These are phyloP conservation scores for Oscheius sp. DNA, from an alignment of 2,888 invertebrate species.

Conservation along the genomic window DNA sequence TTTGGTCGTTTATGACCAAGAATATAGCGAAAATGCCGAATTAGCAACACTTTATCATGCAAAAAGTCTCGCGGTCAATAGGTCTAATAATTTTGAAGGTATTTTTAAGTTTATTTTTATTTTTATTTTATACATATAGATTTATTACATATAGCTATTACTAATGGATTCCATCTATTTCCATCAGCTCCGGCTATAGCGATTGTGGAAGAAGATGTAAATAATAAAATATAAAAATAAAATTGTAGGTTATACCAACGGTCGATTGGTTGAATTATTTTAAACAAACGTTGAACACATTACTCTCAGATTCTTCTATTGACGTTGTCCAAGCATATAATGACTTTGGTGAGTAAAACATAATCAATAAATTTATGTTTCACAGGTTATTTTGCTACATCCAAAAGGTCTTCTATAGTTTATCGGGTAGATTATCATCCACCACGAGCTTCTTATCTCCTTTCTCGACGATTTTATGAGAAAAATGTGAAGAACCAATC, in stretches of 20 bases:
- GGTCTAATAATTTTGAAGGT: conserved; percentile 56
- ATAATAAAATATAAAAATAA: background rate
- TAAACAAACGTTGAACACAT: conserved; percentile 36
- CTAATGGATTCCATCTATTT: conserved; percentile 47
- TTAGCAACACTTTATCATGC: conserved; percentile 72
- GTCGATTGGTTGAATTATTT: conserved; percentile 50
- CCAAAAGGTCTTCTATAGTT: conserved; percentile 34
- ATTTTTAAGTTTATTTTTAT: background rate
- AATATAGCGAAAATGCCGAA: conserved; percentile 71
- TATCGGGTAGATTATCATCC: conserved; percentile 42
- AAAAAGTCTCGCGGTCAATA: conserved; percentile 68
- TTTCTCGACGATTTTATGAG: conserved; percentile 40
- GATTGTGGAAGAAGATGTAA: conserved; percentile 52
- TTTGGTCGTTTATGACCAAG: conserved; percentile 70
- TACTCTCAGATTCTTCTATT: conserved; percentile 33
- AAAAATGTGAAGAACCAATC: conserved; percentile 5
- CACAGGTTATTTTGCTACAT: conserved; percentile 18
- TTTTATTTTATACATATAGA: conserved; percentile 33
- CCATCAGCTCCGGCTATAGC: conserved; percentile 47
- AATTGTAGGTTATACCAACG: conserved; percentile 34
- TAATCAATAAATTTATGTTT: background rate
- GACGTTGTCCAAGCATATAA: conserved; percentile 51
- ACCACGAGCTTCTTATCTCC: conserved; percentile 47
- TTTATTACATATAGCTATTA: conserved; percentile 36
- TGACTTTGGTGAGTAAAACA: conserved; percentile 42